A percentile compares a stretch with the other conserved stretches of the same genome.
phyloP scores from a whole-genome alignment of 2,888 invertebrate genomes.

The Isotomurus palustris region DNA sequence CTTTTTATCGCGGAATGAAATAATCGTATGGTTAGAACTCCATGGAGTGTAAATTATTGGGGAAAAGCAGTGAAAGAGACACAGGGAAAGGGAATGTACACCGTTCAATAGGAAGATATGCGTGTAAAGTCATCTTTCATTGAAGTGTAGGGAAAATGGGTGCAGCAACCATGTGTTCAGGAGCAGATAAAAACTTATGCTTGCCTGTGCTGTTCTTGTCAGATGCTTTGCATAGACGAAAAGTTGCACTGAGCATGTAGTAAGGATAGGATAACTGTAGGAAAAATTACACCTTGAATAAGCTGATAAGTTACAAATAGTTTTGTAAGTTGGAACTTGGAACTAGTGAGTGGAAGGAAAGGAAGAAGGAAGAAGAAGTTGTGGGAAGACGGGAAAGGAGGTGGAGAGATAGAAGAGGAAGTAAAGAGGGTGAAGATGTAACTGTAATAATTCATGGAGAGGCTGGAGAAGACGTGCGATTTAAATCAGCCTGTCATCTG shows the following conservation, averaged over 20 bases:
- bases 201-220: no score
- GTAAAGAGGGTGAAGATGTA: slow-evolving; percentile 15
- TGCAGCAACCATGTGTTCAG: no score
- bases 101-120: no score
- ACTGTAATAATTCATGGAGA: slow-evolving; percentile 27
- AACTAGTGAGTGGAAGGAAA: not conserved
- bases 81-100: not conserved
- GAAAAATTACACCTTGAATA: not conserved
- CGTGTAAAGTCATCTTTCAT: no score
- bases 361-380: no score
- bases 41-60: slow-evolving; percentile 11
- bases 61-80: not conserved
- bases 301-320: no score
- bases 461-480: slow-evolving; percentile 23
- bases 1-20: not conserved
- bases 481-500: slow-evolving; percentile 36
- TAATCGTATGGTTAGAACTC: slow-evolving; percentile 12
- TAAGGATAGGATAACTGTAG: no score
- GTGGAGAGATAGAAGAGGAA: not conserved
- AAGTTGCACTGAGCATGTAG: no score
- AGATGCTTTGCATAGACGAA: slow-evolving; percentile 1
- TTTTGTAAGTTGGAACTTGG: not conserved
- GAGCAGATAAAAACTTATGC: no score
- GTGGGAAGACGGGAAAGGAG: not conserved
- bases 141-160: no score